These are phyloP conservation scores for Strigops habroptila DNA, from an alignment of 2,113 vertebrate species.

Conservation along the genomic window DNA sequence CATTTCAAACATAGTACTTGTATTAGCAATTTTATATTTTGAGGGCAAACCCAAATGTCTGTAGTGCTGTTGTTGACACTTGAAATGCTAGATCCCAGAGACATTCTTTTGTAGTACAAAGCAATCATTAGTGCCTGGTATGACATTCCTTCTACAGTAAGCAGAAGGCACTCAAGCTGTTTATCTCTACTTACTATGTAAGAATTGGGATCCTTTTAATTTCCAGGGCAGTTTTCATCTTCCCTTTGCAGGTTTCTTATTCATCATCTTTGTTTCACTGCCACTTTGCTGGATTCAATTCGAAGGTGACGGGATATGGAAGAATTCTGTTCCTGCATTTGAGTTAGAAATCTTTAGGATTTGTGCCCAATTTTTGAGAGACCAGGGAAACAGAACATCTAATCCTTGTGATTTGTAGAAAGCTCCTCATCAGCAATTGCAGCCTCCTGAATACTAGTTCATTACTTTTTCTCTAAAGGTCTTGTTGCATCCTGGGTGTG, in stretches of 20 bases:
- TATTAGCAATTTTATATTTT: neutral
- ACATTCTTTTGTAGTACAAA: neutral
- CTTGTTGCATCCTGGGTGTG: fast-evolving
- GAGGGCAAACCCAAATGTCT: neutral
- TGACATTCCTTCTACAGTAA: neutral
- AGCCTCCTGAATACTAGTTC: neutral
- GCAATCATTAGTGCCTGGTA: neutral
- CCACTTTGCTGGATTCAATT: neutral
- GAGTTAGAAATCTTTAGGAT: neutral
- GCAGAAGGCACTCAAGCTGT: constrained; percentile 46
- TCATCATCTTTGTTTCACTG: neutral
- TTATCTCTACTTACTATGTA: neutral
- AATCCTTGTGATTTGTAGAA: neutral
- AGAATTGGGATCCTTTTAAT: neutral
- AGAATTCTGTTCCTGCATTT: neutral
- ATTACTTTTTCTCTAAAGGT: neutral
- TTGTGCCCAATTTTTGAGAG: neutral
- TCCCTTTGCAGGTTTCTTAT: neutral
- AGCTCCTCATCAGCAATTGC: neutral
- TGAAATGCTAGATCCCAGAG: constrained; percentile 2
- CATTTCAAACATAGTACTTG: neutral
- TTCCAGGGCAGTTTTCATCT: neutral
- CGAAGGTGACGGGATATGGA: neutral
- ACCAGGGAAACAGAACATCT: neutral
- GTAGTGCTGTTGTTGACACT: neutral